Evolutionary conservation across 2,888 invertebrate genomes (phyloP), one percentile per base, ranked within the genome.

Genomic region (Morpho deidamia): DNA sequence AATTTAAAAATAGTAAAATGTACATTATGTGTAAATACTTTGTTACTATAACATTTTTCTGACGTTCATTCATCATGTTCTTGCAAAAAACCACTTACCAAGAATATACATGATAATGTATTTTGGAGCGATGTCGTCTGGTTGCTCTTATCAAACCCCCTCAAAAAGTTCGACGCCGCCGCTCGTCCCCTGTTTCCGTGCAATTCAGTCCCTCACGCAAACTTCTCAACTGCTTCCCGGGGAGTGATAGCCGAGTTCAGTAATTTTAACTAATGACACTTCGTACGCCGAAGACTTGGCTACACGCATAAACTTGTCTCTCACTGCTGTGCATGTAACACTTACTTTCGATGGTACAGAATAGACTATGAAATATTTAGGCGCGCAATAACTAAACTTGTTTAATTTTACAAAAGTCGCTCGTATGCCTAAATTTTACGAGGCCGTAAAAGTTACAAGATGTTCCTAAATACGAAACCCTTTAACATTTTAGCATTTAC

Each of bases 251-350:
- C 71, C 62, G 61, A 79, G 79, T 81, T 78, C 68, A 72, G 83
- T 87, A 83, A 86, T 86, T 85, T 83, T 81, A 82, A 82, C 81
- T 84, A 86, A 87, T 84, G 83, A 79, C 80, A 72, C 75, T 78
- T 76, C 64, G 73, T 71, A 65, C 61, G 64, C 68, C 64, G 62
- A 51, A 51, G 45, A 68, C 62, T 39, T 44, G 44, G 50, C 63
- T 61, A 49, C 53, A 54, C 43, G 67, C 60, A 59, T 67, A 60
- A 55, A 55, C 45, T 47, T 55, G 44, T 52, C 51, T 42, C 45
- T 35, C 40, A 41, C 43, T 32, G 14, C 42, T 51, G 11, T 33
- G 42, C 33, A 51, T 43, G 34, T 46, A 43, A 1, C 43, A 43
- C 38, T 44, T 38, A 44, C 38, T 45, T 3, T 54, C 34, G 12